phyloP scores from a whole-genome alignment of 1,140 invertebrate species.

The Psilanteris sp. region DNA sequence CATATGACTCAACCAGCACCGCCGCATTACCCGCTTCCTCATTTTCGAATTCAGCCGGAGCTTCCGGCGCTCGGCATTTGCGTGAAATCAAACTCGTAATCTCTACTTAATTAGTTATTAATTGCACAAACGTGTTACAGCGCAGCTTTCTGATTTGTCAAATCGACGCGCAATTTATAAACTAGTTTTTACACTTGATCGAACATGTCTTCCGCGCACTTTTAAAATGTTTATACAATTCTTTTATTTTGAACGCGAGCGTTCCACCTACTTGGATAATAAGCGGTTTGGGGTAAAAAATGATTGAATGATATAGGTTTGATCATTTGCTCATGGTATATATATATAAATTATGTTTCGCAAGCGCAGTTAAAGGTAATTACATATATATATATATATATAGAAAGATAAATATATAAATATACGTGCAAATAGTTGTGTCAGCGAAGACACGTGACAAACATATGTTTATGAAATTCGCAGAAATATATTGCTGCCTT shows the following conservation, averaged over 20 bases:
- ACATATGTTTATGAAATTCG: constrained; percentile 2
- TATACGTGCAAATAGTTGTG: not conserved
- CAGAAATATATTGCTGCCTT: not conserved
- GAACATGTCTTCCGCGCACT: constrained; percentile 1
- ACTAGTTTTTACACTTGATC: constrained; percentile 39
- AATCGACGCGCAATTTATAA: too few species aligned
- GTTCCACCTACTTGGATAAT: constrained; percentile 9
- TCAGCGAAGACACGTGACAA: constrained; percentile 1
- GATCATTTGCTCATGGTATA: too few species aligned
- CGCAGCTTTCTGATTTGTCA: too few species aligned
- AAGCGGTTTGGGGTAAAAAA: constrained; percentile 10
- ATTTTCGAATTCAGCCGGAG: too few species aligned
- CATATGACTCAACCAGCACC: constrained; percentile 20
- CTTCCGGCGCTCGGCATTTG: constrained; percentile 7
- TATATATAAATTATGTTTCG: too few species aligned
- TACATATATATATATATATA: too few species aligned
- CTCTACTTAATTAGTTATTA: constrained; percentile 19
- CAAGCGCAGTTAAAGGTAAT: too few species aligned
- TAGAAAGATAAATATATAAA: too few species aligned
- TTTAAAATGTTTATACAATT: constrained; percentile 24
- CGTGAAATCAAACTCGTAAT: constrained; percentile 5
- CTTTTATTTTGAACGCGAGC: constrained; percentile 7
- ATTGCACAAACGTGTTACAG: constrained; percentile 29
- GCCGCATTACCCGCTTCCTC: constrained; percentile 17
- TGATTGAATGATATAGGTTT: not conserved